A percentile compares a stretch with the other conserved stretches of the same genome.
Conservation (phyloP, 2,797 vertebrate species). For the Ctenopoma kingsleyae region DNA sequence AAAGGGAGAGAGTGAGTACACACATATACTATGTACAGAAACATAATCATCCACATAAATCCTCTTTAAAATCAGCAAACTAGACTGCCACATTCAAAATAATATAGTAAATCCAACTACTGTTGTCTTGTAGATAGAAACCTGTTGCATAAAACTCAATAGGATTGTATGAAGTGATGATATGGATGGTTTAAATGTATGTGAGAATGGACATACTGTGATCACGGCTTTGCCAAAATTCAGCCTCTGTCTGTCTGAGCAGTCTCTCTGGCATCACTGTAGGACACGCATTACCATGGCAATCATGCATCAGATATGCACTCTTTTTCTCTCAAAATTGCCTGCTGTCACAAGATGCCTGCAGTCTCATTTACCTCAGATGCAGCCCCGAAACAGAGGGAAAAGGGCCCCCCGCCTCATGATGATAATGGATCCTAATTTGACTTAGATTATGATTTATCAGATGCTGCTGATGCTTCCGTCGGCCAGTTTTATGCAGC, state of each 20-base stretch:
- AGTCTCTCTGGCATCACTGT: conserved; percentile 48
- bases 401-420: conserved; percentile 48
- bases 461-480: conserved; percentile 64
- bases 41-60: background rate
- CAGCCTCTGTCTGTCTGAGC: conserved; percentile 33
- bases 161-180: background rate
- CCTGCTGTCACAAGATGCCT: conserved; percentile 69
- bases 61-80: too few relatives aligned
- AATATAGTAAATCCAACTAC: background rate
- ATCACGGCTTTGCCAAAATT: conserved; percentile 19
- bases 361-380: conserved; percentile 60
- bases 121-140: background rate
- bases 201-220: conserved; percentile 9
- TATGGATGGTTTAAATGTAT: conserved; percentile 2
- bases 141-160: background rate
- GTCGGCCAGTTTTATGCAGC: conserved; percentile 55
- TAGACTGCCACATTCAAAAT: background rate
- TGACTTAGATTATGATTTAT: conserved; percentile 79
- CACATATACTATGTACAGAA: background rate
- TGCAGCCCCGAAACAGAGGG: conserved; percentile 50
- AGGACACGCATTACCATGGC: conserved; percentile 53
- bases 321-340: conserved; percentile 59
- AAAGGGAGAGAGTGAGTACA: background rate
- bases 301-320: conserved; percentile 59
- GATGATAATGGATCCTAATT: conserved; percentile 80